Evolutionary conservation across 2,113 vertebrate genomes (phyloP).

Genomic region (Corythornis vintsioides): DNA sequence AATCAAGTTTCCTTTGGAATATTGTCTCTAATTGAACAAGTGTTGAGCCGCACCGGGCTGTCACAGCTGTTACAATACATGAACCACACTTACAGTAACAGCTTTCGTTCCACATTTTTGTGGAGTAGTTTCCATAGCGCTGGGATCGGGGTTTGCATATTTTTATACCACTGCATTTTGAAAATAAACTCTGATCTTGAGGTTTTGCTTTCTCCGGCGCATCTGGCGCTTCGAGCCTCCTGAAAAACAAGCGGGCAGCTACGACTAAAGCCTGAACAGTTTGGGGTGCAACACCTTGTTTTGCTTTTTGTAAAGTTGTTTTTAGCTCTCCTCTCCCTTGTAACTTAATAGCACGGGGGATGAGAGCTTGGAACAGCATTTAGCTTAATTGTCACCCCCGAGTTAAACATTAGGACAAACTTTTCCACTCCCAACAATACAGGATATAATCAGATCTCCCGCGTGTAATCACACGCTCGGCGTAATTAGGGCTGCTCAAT

Average conservation of each 20-base stretch:
- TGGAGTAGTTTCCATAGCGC: slow-evolving; percentile 73
- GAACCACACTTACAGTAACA: slow-evolving; percentile 72
- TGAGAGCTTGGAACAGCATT: slow-evolving; percentile 16
- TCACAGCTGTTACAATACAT: slow-evolving; percentile 79
- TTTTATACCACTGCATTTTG: slow-evolving; percentile 72
- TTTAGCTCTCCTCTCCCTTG: slow-evolving; percentile 23
- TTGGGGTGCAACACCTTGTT: slow-evolving; percentile 26
- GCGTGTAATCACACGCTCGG: not conserved
- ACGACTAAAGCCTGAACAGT: slow-evolving; percentile 26
- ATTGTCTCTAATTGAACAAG: slow-evolving; percentile 76
- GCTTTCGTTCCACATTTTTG: slow-evolving; percentile 85
- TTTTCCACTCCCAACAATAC: not conserved
- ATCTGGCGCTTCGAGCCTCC: slow-evolving; percentile 61
- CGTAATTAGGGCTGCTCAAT: not conserved
- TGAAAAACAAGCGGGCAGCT: slow-evolving; percentile 48
- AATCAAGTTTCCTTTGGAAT: slow-evolving; percentile 69
- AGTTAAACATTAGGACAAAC: slow-evolving; percentile 20
- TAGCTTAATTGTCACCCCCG: slow-evolving; percentile 25
- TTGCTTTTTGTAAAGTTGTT: slow-evolving; percentile 52
- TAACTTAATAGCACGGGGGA: not conserved
- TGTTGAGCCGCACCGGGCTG: slow-evolving; percentile 71
- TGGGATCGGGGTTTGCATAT: slow-evolving; percentile 71
- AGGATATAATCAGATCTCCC: not conserved
- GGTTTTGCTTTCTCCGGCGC: slow-evolving; percentile 62
- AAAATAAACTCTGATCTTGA: slow-evolving; percentile 76